Evolutionary conservation across 2,797 vertebrate species (phyloP).

Genomic region (Pyrocephalus nanus): DNA sequence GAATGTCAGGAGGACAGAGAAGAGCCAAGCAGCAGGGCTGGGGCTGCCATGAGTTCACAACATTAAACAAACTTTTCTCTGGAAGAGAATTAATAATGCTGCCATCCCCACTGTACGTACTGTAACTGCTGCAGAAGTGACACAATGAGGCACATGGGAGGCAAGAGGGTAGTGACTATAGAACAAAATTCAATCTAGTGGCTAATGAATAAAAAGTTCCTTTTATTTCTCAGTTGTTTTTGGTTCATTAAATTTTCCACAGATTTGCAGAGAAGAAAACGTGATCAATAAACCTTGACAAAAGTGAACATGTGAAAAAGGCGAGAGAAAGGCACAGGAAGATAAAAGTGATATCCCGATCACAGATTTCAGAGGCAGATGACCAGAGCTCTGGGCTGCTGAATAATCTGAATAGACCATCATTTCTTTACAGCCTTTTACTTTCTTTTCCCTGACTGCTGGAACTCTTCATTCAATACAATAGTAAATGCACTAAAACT

Average conservation of each 20-base stretch:
- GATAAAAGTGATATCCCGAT: slow-evolving; percentile 94
- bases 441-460: slow-evolving; percentile 87
- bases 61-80: slow-evolving; percentile 46
- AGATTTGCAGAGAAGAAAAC: slow-evolving; percentile 84
- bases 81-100: slow-evolving; percentile 1
- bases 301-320: slow-evolving; percentile 85
- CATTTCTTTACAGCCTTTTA: slow-evolving; percentile 89
- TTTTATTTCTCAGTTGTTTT: slow-evolving; percentile 83
- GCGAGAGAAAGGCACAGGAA: slow-evolving; percentile 79
- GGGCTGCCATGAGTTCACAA: slow-evolving; percentile 5
- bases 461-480: slow-evolving; percentile 94
- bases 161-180: slow-evolving; percentile 30
- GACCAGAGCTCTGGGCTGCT: slow-evolving; percentile 81
- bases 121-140: slow-evolving; percentile 48
- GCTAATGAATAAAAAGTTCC: slow-evolving; percentile 80
- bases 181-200: slow-evolving; percentile 64
- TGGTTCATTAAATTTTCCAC: slow-evolving; percentile 91
- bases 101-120: slow-evolving; percentile 46
- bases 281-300: slow-evolving; percentile 87
- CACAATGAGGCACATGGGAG: slow-evolving; percentile 39
- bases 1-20: slow-evolving; percentile 14
- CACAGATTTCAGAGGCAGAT: slow-evolving; percentile 84
- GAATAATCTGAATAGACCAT: slow-evolving; percentile 93
- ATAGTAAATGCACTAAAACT: slow-evolving; percentile 95
- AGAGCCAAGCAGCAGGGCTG: slow-evolving; percentile 9